Evolutionary conservation across 2,113 vertebrate genomes (phyloP).

Genomic region (Todiramphus chloris): DNA sequence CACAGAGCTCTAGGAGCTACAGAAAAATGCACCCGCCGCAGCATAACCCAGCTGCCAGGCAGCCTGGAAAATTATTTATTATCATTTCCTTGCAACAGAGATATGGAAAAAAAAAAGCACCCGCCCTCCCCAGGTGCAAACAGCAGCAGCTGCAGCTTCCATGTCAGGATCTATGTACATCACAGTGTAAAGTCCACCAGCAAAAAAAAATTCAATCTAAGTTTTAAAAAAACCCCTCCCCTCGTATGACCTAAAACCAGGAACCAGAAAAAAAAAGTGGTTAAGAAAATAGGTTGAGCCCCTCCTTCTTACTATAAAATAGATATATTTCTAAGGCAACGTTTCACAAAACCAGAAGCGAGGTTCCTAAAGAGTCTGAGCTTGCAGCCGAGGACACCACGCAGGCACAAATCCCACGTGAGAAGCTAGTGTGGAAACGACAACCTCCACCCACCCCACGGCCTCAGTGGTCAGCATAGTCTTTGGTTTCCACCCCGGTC

Average conservation of each 20-base stretch:
- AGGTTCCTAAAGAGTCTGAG: constrained; percentile 47
- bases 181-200: constrained; percentile 28
- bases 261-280: neutral
- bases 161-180: neutral
- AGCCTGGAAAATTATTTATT: constrained; percentile 47
- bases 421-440: neutral
- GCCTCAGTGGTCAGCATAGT: constrained; percentile 42
- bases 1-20: rapidly evolving
- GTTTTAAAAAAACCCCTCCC: neutral
- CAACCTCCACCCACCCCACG: neutral
- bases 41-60: neutral
- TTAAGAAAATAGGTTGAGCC: neutral
- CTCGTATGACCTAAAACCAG: neutral
- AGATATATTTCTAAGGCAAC: neutral
- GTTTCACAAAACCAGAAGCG: constrained; percentile 33
- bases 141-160: constrained; percentile 34
- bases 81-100: constrained; percentile 24
- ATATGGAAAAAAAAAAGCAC: neutral
- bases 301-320: constrained; percentile 1
- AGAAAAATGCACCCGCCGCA: neutral
- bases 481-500: constrained; percentile 47
- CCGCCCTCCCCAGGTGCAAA: neutral
- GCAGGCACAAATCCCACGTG: neutral
- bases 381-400: neutral
- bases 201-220: neutral